Evolutionary conservation across 1,140 invertebrate genomes (phyloP).

Genomic region (Aphelenchoides besseyi): DNA sequence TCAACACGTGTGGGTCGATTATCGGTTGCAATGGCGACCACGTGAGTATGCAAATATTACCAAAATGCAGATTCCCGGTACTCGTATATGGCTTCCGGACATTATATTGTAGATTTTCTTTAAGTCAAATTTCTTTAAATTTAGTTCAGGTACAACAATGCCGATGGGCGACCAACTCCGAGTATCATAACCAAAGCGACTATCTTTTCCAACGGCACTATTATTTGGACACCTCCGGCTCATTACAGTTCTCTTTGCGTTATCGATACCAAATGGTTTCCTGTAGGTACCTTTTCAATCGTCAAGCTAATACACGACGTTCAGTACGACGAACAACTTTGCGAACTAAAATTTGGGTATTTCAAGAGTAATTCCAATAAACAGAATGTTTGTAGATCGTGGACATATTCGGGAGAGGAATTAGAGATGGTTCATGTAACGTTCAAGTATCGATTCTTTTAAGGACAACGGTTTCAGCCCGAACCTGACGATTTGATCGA

Average conservation of each 20-base stretch:
- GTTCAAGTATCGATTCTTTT: constrained; percentile 14
- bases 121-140: background rate
- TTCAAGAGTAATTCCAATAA: too few relatives aligned
- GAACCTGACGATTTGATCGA: constrained; percentile 40
- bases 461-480: constrained; percentile 37
- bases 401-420: constrained; percentile 93
- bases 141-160: constrained; percentile 34
- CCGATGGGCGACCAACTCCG: constrained; percentile 54
- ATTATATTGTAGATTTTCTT: constrained; percentile 80
- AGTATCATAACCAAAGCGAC: constrained; percentile 43
- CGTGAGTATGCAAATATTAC: constrained; percentile 74
- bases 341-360: constrained; percentile 57
- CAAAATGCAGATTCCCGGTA: constrained; percentile 59
- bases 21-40: constrained; percentile 75
- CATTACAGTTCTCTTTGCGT: constrained; percentile 57
- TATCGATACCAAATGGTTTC: constrained; percentile 58
- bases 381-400: constrained; percentile 72
- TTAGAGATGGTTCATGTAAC: constrained; percentile 68
- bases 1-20: constrained; percentile 91
- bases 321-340: constrained; percentile 56
- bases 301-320: too few relatives aligned
- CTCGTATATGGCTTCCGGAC: constrained; percentile 73
- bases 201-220: constrained; percentile 39
- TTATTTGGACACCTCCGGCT: constrained; percentile 57
- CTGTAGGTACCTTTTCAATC: too few relatives aligned